Base-by-base conservation (phyloP, 2,888 invertebrate genomes). In the Heliconius cydno region DNA sequence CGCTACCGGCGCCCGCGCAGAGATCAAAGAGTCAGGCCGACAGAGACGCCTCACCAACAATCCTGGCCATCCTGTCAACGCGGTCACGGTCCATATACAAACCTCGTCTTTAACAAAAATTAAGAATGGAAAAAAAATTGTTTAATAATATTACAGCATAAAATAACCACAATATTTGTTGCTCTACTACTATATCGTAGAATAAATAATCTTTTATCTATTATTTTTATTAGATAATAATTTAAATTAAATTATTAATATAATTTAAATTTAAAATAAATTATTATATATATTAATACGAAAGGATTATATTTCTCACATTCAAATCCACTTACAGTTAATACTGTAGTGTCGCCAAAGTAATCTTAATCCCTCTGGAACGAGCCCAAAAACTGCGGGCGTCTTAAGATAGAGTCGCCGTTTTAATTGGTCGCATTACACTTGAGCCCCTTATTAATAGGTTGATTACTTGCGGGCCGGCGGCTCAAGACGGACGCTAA, bases 391-490 rank as follows among this genome's bases (percentile, higher is more conserved):
- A 94, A 94, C 94, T 94, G 93, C 88, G 91, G 86, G 90, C 89
- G 92, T 93, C 94, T 94, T 90, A 92, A 94, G 94, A 92, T 86
- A 88, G 87, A 92, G 92, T 90, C 92, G 89, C 91, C 90, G 87
- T 93, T 94, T 94, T 95, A 95, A 94, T 94, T 94, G 92, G 92
- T 89, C 89, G 94, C 86, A 94, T 95, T 94, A 94, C 88, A 88
- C 89, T 88, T 92, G 89, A 95, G 90, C 95, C 89, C 90, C 90
- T 91, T 94, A 95, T 94, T 94, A 95, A 95, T 95, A 93, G 94
- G 93, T 92, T 92, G 94, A 94, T 95, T 94, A 94, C 90, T 91
- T 90, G 92, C 90, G 92, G 93, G 90, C 89, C 90, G 89, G 84
- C 82, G 85, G 84, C 84, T 82, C 80, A 82, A 81, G 84, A 84